Conservation (phyloP, 2,888 invertebrate genomes). For the Meloe dianella region DNA sequence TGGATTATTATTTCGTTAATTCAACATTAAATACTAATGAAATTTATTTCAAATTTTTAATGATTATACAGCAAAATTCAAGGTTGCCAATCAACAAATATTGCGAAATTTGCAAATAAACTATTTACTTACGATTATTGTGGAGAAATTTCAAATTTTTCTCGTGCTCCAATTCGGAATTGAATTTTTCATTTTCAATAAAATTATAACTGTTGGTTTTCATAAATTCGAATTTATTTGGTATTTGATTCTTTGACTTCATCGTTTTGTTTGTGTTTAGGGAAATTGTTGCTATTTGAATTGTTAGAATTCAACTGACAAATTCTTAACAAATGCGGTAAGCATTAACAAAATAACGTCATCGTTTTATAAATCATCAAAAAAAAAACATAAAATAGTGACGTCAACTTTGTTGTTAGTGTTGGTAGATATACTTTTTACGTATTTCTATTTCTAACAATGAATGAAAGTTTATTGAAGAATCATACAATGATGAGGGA, state of each 20-base stretch:
- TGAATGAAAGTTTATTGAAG: not conserved
- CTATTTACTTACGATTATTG: slow-evolving; percentile 25
- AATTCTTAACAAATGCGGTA: slow-evolving; percentile 30
- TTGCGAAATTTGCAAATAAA: slow-evolving; percentile 11
- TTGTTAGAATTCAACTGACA: slow-evolving; percentile 26
- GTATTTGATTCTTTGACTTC: slow-evolving; percentile 42
- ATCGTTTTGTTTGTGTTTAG: slow-evolving; percentile 22
- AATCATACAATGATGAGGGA: not conserved
- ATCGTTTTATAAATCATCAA: slow-evolving; percentile 1
- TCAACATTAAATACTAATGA: not conserved
- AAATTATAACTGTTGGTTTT: slow-evolving; percentile 48
- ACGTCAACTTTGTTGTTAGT: slow-evolving; percentile 12
- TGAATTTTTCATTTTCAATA: slow-evolving; percentile 46
- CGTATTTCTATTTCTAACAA: too few relatives aligned
- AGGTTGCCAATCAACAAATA: slow-evolving; percentile 10
- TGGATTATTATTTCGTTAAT: not conserved
- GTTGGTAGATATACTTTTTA: too few relatives aligned
- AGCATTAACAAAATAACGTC: slow-evolving; percentile 17
- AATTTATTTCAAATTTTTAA: not conserved
- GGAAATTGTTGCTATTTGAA: slow-evolving; percentile 5
- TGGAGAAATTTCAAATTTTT: slow-evolving; percentile 35
- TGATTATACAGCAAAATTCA: not conserved
- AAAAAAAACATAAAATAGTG: not conserved
- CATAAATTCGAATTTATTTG: slow-evolving; percentile 45
- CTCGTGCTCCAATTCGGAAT: slow-evolving; percentile 39